A percentile compares a stretch with the other conserved stretches of the same genome.
phyloP scores from a whole-genome alignment of 92 coral and sea anemone species.

The Zoanthus sociatus region DNA sequence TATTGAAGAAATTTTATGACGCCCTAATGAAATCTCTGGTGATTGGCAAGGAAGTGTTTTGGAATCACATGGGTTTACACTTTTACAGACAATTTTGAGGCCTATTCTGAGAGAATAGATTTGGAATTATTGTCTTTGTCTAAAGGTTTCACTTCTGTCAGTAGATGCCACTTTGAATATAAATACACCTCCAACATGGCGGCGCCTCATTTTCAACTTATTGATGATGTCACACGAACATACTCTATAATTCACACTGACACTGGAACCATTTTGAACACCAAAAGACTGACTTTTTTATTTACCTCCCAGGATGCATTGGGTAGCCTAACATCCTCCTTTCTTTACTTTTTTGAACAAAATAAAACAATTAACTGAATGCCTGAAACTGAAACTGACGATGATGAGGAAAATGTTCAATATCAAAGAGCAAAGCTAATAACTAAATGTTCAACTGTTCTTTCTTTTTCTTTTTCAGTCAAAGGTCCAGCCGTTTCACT shows the following conservation, averaged over 20 bases:
- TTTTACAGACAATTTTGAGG: no score
- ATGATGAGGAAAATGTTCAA: neutral
- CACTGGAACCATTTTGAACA: neutral
- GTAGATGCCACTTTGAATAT: no score
- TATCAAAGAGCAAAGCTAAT: conserved; percentile 17
- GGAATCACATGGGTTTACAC: no score
- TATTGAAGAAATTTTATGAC: no score
- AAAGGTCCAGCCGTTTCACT: conserved; percentile 11
- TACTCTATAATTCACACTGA: neutral
- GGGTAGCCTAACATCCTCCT: neutral
- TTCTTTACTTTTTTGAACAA: conserved; percentile 1
- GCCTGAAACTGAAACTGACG: conserved; percentile 3
- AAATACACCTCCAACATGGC: no score
- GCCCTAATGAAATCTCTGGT: no score
- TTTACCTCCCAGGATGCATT: neutral
- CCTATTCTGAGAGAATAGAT: no score
- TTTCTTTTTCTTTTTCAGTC: neutral
- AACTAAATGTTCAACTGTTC: conserved; percentile 21
- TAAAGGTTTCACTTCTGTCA: no score
- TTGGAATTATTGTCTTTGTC: no score
- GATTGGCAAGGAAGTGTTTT: no score
- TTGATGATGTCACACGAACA: no score
- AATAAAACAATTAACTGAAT: neutral
- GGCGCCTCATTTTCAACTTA: no score
- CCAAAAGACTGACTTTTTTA: neutral